Evolutionary conservation across 2,113 vertebrate species (phyloP), one percentile per base, ranked within the genome.

Genomic region (Lucifuga dentata): DNA sequence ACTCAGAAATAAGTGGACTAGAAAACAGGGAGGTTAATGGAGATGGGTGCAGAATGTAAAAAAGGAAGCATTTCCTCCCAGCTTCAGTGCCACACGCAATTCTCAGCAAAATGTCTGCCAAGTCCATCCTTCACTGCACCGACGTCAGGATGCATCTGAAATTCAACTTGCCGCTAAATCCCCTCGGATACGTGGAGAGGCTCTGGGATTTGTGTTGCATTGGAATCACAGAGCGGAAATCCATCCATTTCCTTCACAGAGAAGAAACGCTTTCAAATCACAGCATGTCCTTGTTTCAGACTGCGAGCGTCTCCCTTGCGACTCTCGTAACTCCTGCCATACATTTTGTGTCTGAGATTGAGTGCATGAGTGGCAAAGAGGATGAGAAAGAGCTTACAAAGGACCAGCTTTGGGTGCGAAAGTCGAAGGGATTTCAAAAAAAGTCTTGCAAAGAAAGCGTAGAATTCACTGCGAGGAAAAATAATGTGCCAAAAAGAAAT

Each of bases 401-500:
- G 80, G 74, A 79, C 67, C 39, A 39, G 75, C 66, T 45, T 35
- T 35, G 68, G 44, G 38, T 77, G 73, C 64, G 81, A 58, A 78
- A 58, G 53, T 23, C 48, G 20, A 81, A 43, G 46, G 57, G 80
- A 86, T 90, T 83, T 83, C 33, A 78, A 51, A 57, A 72, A 35
- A 17, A 57, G 46, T 68, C 63, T 74, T 12, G 4, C 29, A 19
- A 36, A 23, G 72, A 36, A 45, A 76, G 62, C 70, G 69, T 58
- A 41, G 43, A 73, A 48, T 29, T 67, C 58, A 64, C 75, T 41
- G 62, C 46, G 11, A 86, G 63, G 41, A 52, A 70, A 52, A 51
- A 63, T 8, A n/a, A 74, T n/a, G 81, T 81, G 80, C 81, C 73
- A 83, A 83, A 85, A 58, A 11, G 51, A 64, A 67, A 50, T 43